Evolutionary conservation across 2,113 vertebrate species (phyloP), one percentile per base, ranked within the genome.

Genomic region (Phylloscopus whistleri): DNA sequence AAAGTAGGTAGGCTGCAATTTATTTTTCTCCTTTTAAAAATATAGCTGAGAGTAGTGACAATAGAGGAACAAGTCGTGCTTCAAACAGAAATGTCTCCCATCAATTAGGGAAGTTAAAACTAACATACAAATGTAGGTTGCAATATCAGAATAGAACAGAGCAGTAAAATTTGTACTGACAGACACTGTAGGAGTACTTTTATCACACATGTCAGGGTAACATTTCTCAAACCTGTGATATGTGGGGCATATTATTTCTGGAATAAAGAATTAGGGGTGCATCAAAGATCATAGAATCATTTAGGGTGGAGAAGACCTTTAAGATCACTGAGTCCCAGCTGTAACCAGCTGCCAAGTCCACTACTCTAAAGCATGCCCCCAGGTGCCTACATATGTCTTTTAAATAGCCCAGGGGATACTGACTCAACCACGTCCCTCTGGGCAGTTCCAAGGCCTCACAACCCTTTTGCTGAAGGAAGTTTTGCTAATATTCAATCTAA

Each of bases 21-120:
- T 78, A 67, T 78, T 60, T 78, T 90, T 60, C 53, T 82, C 43
- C 52, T 95, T 76, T 93, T 35, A 70, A 94, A 79, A 37, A 55
- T 26, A 68, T 0, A 49, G 64, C 9, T 72, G 84, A 84, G 21
- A 66, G 33, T 26, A 80, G 51, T 76, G 68, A 83, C 82, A 72
- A 62, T 12, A 82, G 66, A 85, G 70, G 67, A 93, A 79, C 6
- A 76, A 87, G 80, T 48, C 2, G 0, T 67, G 48, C 59, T 83
- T 83, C 63, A 85, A 69, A 74, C 53, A 56, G 87, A 76, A 63
- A 90, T 17, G 44, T 58, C 77, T 91, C 69, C 59, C 81, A 78
- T 78, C 75, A 78, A 63, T 78, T 79, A 78, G 55, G 51, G 79
- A 79, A 75, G 53, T 46, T 91, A 56, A 84, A 89, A 46, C 66